These are phyloP conservation scores for Oxyruncus cristatus DNA, from an alignment of 2,113 vertebrate species.

Conservation along the genomic window DNA sequence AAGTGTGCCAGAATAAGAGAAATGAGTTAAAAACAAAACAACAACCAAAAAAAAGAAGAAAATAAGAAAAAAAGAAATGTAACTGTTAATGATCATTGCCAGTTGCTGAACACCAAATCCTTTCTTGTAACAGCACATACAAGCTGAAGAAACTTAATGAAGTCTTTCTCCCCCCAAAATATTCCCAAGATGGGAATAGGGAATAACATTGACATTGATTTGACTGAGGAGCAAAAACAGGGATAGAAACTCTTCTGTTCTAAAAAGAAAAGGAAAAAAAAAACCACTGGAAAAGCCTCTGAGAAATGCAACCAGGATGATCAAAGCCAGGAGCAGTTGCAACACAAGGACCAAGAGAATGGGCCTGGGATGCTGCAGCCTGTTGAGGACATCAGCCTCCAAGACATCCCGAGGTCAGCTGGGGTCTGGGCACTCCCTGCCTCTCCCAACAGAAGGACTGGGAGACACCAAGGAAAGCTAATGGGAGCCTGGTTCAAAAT, in stretches of 20 bases:
- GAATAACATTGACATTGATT: neutral
- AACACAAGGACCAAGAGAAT: neutral
- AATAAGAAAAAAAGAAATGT: neutral
- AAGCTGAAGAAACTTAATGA: neutral
- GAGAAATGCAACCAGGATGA: neutral
- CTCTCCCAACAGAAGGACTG: neutral
- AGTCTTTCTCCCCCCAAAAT: neutral
- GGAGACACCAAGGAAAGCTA: neutral
- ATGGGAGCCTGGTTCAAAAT: neutral
- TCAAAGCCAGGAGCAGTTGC: neutral
- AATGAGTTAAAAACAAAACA: neutral
- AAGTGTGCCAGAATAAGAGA: neutral
- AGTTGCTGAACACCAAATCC: neutral
- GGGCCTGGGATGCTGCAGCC: neutral
- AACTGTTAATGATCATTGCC: neutral
- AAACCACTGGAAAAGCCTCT: neutral
- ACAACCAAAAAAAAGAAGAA: neutral
- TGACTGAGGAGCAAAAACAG: neutral
- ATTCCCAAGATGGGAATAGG: neutral
- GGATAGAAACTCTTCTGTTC: neutral
- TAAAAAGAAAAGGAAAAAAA: neutral
- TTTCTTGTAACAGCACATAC: neutral
- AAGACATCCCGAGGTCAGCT: neutral
- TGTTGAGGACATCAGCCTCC: fast-evolving
- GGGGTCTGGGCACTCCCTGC: neutral